Conservation (phyloP, 2,888 invertebrate species). For the Lochmaea crataegi region DNA sequence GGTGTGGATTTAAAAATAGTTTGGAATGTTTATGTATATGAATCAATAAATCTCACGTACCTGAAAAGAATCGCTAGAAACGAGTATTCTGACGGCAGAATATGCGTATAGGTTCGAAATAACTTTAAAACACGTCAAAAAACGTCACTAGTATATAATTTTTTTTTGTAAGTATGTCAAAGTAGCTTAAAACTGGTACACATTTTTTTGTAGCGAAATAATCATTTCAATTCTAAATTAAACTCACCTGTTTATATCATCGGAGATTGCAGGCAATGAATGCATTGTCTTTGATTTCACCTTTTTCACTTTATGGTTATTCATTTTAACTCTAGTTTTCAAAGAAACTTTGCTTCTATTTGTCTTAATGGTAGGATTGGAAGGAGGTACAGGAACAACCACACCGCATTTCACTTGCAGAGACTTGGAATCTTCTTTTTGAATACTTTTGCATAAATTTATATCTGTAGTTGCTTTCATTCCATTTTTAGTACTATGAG, state of each 20-base stretch:
- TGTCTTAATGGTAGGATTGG: constrained; percentile 37
- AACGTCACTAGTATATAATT: neutral
- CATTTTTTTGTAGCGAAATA: too few species aligned
- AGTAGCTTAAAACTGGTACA: too few species aligned
- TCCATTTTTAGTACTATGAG: neutral
- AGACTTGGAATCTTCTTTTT: neutral
- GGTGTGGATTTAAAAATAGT: constrained; percentile 12
- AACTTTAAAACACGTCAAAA: too few species aligned
- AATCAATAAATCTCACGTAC: constrained; percentile 7
- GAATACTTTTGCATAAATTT: constrained; percentile 1
- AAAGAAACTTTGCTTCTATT: constrained; percentile 46
- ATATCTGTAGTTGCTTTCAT: constrained; percentile 9
- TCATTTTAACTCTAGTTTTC: constrained; percentile 44
- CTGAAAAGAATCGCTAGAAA: neutral
- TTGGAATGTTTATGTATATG: constrained; percentile 1
- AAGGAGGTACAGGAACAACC: constrained; percentile 6
- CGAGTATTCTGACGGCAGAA: too few species aligned
- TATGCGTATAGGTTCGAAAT: too few species aligned
- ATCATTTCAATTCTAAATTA: too few species aligned
- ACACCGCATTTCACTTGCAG: neutral
- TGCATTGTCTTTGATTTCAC: constrained; percentile 36
- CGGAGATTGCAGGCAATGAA: constrained; percentile 14
- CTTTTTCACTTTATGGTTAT: constrained; percentile 40
- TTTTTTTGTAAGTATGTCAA: too few species aligned
- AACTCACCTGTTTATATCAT: constrained; percentile 34